Conservation (phyloP, 2,113 vertebrate species). For the Peromyscus maniculatus region DNA sequence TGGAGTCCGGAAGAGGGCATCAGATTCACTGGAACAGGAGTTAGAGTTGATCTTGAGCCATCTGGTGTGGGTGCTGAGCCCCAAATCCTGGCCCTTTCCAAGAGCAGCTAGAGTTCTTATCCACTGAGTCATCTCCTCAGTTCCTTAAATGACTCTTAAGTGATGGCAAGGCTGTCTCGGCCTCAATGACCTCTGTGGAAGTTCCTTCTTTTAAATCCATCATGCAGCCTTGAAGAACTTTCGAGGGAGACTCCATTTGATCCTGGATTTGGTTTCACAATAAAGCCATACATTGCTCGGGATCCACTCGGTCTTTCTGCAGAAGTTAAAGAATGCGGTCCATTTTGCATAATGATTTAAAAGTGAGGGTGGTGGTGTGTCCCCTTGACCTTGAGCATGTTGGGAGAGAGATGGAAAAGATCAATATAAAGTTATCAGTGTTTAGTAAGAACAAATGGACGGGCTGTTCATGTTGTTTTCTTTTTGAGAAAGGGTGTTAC, state of each 20-base stretch:
- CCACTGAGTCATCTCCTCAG: not conserved
- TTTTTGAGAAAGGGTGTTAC: not conserved
- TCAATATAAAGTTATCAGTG: not conserved
- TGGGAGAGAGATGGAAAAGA: not conserved
- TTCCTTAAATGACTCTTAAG: not conserved
- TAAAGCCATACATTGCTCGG: not conserved
- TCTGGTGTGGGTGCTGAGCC: not conserved
- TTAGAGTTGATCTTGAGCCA: not conserved
- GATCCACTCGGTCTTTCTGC: not conserved
- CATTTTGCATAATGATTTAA: not conserved
- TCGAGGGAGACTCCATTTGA: not conserved
- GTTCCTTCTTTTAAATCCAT: not conserved
- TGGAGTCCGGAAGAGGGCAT: not conserved
- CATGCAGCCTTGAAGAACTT: not conserved
- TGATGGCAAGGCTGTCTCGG: not conserved
- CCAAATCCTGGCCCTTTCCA: not conserved
- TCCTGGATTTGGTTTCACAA: conserved; percentile 8
- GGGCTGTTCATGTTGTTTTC: not conserved
- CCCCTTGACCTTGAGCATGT: not conserved
- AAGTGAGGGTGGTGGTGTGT: not conserved
- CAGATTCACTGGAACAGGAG: not conserved
- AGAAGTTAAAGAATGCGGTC: not conserved
- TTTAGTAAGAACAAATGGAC: not conserved
- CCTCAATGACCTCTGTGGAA: not conserved
- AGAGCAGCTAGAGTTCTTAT: not conserved